A percentile compares a stretch with the other conserved stretches of the same genome.
Conservation (phyloP, 2,888 invertebrate genomes). For the Acheta domesticus region DNA sequence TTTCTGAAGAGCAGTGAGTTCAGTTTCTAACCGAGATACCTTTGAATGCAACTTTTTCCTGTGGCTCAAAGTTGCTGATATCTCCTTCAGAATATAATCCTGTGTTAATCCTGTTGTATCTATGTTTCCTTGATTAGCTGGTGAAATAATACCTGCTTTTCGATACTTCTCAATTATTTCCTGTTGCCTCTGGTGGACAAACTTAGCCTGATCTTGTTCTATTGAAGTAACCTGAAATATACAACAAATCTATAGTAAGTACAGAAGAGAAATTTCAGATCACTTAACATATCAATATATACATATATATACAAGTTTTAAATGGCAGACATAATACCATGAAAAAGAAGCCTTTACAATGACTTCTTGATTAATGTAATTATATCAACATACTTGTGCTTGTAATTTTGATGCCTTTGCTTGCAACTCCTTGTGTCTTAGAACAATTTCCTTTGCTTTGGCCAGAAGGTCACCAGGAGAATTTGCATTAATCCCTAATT, state of each 20-base stretch:
- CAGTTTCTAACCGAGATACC: constrained; percentile 71
- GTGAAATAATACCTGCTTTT: constrained; percentile 42
- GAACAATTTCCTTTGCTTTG: constrained; percentile 88
- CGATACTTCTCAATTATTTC: constrained; percentile 71
- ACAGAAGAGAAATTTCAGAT: no score
- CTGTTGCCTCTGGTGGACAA: constrained; percentile 69
- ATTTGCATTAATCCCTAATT: constrained; percentile 83
- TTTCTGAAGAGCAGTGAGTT: constrained; percentile 71
- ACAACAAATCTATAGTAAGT: not conserved
- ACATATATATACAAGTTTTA: no score
- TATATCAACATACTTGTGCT: constrained; percentile 60
- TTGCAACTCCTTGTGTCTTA: constrained; percentile 87
- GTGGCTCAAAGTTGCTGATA: constrained; percentile 77
- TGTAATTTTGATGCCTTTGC: constrained; percentile 83
- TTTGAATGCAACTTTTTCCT: constrained; percentile 81
- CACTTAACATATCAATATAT: no score
- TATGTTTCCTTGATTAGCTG: constrained; percentile 47
- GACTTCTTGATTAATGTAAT: no score
- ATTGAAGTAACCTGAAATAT: constrained; percentile 56
- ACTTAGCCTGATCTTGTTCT: constrained; percentile 72
- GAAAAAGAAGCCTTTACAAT: not conserved
- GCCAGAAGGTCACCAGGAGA: constrained; percentile 80
- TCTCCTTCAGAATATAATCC: constrained; percentile 81
- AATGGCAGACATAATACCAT: not conserved
- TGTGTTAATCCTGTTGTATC: constrained; percentile 62